phyloP scores from a whole-genome alignment of 2,113 vertebrate genomes.

The Cinclus mexicanus region DNA sequence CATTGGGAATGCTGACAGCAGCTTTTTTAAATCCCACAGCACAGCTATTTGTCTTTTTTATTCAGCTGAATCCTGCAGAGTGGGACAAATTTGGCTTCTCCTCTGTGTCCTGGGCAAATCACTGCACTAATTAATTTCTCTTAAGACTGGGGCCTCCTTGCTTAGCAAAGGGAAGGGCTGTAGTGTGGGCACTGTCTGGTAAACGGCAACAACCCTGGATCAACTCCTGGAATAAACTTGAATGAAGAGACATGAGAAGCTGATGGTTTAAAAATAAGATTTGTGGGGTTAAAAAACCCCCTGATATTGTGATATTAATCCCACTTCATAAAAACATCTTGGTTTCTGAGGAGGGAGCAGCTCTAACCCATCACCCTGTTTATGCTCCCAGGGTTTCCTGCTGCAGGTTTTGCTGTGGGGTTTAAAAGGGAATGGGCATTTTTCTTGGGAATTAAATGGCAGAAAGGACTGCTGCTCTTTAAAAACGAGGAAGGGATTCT shows the following conservation, averaged over 20 bases:
- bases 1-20: slow-evolving; percentile 10
- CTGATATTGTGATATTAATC: background rate
- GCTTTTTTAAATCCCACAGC: slow-evolving; percentile 14
- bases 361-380: background rate
- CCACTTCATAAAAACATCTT: background rate
- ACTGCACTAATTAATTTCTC: slow-evolving; percentile 15
- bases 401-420: background rate
- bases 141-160: background rate
- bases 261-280: background rate
- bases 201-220: background rate
- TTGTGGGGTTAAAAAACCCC: background rate
- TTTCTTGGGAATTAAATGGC: background rate
- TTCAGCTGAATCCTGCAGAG: slow-evolving; percentile 25
- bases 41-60: slow-evolving; percentile 15
- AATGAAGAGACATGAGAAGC: background rate
- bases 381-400: background rate
- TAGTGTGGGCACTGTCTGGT: background rate
- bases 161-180: background rate
- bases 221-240: background rate
- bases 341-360: background rate
- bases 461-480: background rate
- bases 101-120: background rate
- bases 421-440: background rate
- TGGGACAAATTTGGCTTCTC: background rate
- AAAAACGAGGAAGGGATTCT: background rate